Percentiles rank a stretch among this genome's conserved stretches.
Conservation (phyloP, 35 echinoderm and acorn worm species). For the Apostichopus japonicus region DNA sequence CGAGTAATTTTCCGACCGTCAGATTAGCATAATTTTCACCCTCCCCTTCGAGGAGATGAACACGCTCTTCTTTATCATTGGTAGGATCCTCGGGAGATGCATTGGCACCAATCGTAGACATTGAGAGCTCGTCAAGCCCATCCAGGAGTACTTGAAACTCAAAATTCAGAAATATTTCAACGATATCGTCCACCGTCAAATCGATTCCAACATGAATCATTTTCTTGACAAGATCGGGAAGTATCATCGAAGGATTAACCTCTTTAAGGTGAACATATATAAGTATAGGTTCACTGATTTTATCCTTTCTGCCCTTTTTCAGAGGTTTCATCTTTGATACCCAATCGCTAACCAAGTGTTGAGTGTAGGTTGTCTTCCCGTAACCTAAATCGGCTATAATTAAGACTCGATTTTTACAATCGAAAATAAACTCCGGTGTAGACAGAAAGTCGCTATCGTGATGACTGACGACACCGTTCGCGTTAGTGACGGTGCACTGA, state of each 20-base stretch:
- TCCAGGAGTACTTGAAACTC: not conserved
- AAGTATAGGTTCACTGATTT: not conserved
- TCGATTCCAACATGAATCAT: not conserved
- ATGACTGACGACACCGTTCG: not conserved
- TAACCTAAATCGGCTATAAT: conserved; percentile 19
- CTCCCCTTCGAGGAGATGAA: no score
- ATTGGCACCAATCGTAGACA: not conserved
- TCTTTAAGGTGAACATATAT: conserved; percentile 43
- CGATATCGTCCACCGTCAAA: not conserved
- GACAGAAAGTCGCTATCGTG: not conserved
- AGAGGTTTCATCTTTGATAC: not conserved
- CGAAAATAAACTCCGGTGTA: no score
- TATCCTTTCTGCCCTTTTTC: not conserved
- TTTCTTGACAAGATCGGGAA: not conserved
- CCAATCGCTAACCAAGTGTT: not conserved
- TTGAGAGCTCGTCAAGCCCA: conserved; percentile 6
- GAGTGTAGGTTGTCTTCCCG: conserved; percentile 31
- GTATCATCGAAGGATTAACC: not conserved
- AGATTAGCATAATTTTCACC: not conserved
- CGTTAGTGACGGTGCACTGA: not conserved
- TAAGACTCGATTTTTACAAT: not conserved
- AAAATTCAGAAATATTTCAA: not conserved
- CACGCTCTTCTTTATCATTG: not conserved
- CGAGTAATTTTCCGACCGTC: not conserved
- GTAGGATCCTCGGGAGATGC: not conserved